Percentiles rank a stretch among this genome's conserved stretches.
phyloP scores from a whole-genome alignment of 2,113 vertebrate species.

The Leptobrachium ailaonicum region DNA sequence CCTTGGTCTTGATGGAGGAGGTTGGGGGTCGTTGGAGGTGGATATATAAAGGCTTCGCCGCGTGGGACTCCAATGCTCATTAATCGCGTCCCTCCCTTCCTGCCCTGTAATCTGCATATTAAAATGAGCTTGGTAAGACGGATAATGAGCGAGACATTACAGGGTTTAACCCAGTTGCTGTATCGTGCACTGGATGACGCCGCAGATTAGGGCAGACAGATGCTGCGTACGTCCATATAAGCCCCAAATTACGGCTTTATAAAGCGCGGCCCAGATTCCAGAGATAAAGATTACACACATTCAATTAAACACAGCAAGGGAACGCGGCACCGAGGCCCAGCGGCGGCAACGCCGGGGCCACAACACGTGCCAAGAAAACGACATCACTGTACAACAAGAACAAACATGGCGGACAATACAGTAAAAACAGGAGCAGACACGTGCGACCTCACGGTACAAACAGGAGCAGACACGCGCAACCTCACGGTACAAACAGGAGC shows the following conservation, averaged over 20 bases:
- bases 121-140: conserved; percentile 74
- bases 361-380: too few species aligned
- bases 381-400: too few species aligned
- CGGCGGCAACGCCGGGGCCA: neutral
- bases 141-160: conserved; percentile 87
- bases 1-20: too few species aligned
- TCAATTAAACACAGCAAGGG: conserved; percentile 59
- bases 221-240: conserved; percentile 76
- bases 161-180: conserved; percentile 89
- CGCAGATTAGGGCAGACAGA: conserved; percentile 87
- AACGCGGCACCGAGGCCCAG: neutral
- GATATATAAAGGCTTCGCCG: too few species aligned
- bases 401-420: too few species aligned
- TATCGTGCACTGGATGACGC: conserved; percentile 84
- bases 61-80: too few species aligned
- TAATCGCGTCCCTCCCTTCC: too few species aligned
- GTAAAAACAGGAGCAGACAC: too few species aligned
- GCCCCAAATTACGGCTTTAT: conserved; percentile 64
- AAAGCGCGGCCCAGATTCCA: conserved; percentile 65
- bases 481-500: too few species aligned
- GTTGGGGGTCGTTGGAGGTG: too few species aligned
- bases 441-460: too few species aligned
- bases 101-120: conserved; percentile 62
- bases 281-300: conserved; percentile 62
- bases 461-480: too few species aligned